Evolutionary conservation across 1,140 invertebrate species (phyloP), one percentile per base, ranked within the genome.

Genomic region (Sitobion miscanthi): DNA sequence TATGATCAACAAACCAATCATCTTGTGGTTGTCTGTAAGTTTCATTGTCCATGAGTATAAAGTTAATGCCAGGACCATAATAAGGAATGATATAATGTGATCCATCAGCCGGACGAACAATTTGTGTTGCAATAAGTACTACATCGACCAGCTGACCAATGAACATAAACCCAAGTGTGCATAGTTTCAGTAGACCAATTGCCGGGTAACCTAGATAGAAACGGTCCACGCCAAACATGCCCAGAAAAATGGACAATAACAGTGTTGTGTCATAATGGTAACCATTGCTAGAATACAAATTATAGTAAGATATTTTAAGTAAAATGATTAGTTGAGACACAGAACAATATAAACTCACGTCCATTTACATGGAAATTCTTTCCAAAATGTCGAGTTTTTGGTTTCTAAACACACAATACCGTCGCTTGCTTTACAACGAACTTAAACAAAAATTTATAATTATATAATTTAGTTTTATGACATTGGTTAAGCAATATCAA

Each of bases 171-270:
- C 99, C 99, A 49, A 99, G 95, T 0, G 99, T 99, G 95, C 98
- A 98, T 94, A 99, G 96, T 95, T 99, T 99, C 17, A 99, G 96
- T 87, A 99, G 95, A 3, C 99, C 99, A 94, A 99, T 97, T 42
- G 98, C 99, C 89, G 98, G 98, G 95, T 99, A 99, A 35, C 99
- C 99, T 7, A 99, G 96, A 95, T 99, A 99, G 95, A 99, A 99
- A 94, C 99, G 96, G 95, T 99, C 99, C 30, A 98, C 96, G n/a
- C 99, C 99, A 96, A 99, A 99, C 98, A 99, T 99, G 49, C 99
- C 99, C 86, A 98, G 95, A 95, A 99, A 99, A 86, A 99, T 97
- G 4, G 99, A 99, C 0, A 99, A 96, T 30, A 99, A 95, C 89
- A 99, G 95, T 0, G 99, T 97, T 86, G 98, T 98, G 95, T 99